Evolutionary conservation across 35 echinoderm and acorn worm species (phyloP).

Genomic region (Ophioderma brevispina): DNA sequence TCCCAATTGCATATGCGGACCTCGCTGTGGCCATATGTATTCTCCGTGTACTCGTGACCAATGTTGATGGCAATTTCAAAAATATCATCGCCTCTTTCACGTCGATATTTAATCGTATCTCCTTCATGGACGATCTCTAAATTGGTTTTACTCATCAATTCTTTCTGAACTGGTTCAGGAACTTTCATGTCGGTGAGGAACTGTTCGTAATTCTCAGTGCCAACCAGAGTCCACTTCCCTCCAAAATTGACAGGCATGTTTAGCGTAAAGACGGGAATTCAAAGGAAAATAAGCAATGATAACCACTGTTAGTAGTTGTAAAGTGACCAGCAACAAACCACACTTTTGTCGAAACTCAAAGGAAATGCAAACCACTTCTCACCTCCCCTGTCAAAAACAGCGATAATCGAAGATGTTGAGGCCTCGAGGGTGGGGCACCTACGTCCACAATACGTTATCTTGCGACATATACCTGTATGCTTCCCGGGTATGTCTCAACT

Average conservation of each 20-base stretch:
- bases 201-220: neutral
- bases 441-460: no score
- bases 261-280: no score
- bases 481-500: no score
- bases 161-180: neutral
- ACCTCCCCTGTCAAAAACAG: no score
- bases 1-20: neutral
- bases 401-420: no score
- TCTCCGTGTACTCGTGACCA: neutral
- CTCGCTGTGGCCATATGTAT: neutral
- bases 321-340: no score
- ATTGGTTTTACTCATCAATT: neutral
- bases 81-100: neutral
- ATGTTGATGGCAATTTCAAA: neutral
- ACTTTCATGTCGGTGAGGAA: neutral
- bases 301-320: no score
- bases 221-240: neutral
- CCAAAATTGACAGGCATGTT: neutral
- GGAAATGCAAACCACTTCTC: no score
- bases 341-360: no score
- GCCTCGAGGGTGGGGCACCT: no score
- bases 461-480: no score
- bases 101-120: neutral
- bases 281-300: no score
- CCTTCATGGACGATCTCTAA: neutral